Percentiles rank a stretch among this genome's conserved stretches.
Conservation (phyloP, 2,888 invertebrate genomes). For the Abscondita cerata region DNA sequence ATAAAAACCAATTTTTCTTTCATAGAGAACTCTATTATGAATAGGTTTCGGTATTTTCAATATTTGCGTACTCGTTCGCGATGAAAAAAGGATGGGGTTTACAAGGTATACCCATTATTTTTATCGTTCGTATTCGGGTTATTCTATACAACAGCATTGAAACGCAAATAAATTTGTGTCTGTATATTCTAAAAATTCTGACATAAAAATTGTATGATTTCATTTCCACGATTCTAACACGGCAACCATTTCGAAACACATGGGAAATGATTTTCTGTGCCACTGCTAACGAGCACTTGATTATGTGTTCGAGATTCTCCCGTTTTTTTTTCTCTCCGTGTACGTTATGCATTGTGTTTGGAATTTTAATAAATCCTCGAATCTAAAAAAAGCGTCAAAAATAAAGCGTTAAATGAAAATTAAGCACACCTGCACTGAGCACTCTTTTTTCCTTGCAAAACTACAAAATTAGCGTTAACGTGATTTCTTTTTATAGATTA, state of each 20-base stretch:
- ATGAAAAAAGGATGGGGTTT: constrained; percentile 19
- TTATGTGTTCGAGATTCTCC: neutral
- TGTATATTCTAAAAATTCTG: constrained; percentile 23
- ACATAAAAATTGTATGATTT: constrained; percentile 31
- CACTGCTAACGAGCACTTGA: constrained; percentile 8
- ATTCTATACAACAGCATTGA: constrained; percentile 25
- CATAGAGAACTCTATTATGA: constrained; percentile 23
- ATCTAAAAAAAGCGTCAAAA: no score
- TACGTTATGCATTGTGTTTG: no score
- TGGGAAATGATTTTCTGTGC: constrained; percentile 17
- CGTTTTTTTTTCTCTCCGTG: no score
- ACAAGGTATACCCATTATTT: constrained; percentile 22
- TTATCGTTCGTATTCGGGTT: constrained; percentile 26
- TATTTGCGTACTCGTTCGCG: constrained; percentile 22
- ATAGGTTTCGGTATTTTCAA: constrained; percentile 26
- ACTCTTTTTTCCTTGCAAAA: no score
- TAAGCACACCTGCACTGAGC: no score
- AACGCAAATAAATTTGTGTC: constrained; percentile 32
- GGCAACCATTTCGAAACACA: constrained; percentile 8
- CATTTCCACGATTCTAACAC: constrained; percentile 10
- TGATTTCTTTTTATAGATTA: no score
- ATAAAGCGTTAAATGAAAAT: no score
- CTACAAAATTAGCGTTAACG: no score
- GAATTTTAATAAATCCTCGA: no score
- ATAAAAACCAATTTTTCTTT: constrained; percentile 31